A percentile compares a stretch with the other conserved stretches of the same genome.
These are phyloP conservation scores for Electrophaes corylata DNA, from an alignment of 2,888 invertebrate genomes.

Conservation along the genomic window DNA sequence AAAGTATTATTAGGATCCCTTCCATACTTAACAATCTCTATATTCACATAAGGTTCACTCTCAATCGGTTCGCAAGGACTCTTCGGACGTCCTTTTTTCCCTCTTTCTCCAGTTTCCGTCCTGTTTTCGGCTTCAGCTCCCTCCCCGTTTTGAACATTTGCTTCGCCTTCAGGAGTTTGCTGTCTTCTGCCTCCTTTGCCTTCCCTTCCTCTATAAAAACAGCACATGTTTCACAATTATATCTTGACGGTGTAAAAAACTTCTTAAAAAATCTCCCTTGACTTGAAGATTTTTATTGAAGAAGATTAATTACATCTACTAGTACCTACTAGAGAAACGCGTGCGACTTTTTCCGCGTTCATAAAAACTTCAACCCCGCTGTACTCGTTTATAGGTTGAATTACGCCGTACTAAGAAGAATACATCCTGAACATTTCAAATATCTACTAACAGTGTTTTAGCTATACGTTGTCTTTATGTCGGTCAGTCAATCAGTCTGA, in stretches of 20 bases:
- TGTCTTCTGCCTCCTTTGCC: constrained; percentile 71
- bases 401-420: no score
- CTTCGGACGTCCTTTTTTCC: constrained; percentile 79
- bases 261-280: no score
- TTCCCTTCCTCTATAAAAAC: constrained; percentile 67
- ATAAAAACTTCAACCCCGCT: no score
- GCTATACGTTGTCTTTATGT: no score
- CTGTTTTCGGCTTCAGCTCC: constrained; percentile 45
- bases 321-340: no score
- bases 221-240: not conserved
- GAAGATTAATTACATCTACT: no score
- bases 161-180: constrained; percentile 51
- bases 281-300: no score
- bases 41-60: constrained; percentile 86
- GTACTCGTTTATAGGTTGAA: no score
- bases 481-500: no score
- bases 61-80: constrained; percentile 88
- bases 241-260: not conserved
- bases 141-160: constrained; percentile 48
- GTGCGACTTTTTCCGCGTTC: no score
- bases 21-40: constrained; percentile 89
- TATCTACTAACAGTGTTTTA: no score
- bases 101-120: constrained; percentile 60
- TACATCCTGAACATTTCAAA: no score
- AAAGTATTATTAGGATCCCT: constrained; percentile 88